A percentile compares a stretch with the other conserved stretches of the same genome.
Conservation (phyloP, 2,113 vertebrate species). For the Aepyceros melampus region DNA sequence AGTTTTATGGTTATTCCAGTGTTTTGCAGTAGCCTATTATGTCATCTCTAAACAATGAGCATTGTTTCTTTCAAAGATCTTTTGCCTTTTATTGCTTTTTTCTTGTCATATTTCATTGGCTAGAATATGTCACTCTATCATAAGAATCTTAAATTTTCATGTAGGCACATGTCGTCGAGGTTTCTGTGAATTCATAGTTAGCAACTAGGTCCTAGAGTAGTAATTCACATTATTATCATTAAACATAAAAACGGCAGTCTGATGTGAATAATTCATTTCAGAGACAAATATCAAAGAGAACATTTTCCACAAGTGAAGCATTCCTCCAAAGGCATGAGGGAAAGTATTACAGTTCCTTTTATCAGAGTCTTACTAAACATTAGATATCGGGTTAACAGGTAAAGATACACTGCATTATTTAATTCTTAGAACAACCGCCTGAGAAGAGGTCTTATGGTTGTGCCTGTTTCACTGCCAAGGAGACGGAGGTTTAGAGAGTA, state of each 20-base stretch:
- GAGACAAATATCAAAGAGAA: background rate
- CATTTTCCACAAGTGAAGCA: background rate
- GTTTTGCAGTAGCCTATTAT: background rate
- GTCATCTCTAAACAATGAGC: background rate
- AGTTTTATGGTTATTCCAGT: background rate
- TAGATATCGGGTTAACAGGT: background rate
- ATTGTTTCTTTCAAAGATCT: background rate
- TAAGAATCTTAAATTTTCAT: background rate
- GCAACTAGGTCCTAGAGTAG: background rate
- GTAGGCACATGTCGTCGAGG: background rate
- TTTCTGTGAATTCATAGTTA: background rate
- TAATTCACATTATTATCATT: background rate
- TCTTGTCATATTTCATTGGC: slow-evolving; percentile 31
- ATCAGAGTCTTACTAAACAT: background rate
- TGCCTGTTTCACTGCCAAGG: background rate
- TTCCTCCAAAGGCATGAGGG: background rate
- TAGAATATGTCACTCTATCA: background rate
- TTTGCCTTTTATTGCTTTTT: background rate
- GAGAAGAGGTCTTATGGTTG: background rate
- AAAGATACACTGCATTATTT: background rate
- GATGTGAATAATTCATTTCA: background rate
- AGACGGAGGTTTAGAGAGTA: background rate
- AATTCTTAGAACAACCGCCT: background rate
- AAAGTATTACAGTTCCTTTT: background rate
- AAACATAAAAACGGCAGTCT: background rate